Evolutionary conservation across 2,797 vertebrate genomes (phyloP), one percentile per base, ranked within the genome.

Genomic region (Galagoides demidoff): DNA sequence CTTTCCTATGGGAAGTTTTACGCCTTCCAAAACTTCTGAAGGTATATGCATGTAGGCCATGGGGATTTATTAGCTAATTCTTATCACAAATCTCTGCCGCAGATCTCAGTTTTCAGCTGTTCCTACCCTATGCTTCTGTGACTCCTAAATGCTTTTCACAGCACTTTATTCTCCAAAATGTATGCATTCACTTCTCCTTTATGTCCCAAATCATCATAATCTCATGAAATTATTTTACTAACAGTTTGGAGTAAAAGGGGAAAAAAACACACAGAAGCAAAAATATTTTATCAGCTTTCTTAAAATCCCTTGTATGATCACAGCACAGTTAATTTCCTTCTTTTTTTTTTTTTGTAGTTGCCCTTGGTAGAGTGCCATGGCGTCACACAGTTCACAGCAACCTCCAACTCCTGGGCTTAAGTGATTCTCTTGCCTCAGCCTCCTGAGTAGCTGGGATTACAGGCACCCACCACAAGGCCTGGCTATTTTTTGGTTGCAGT

Each of bases 181-280:
- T 74, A 19, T n/a, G 25, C 13, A 66, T 59, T 76, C 82, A 81
- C 17, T 90, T 74, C 27, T 66, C 27, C 7, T 81, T 93, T 81
- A 90, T 49, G 43, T 90, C 49, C 31, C 74, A 95, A 39, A 12
- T 4, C 49, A 74, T 83, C 27, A 52, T 34, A 85, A 23, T 45
- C 63, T 77, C 59, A 16, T 74, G 16, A 82, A 82, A 88, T 37
- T 81, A 19, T 82, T 92, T 85, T 59, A 77, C n/a, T 93, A 74
- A 73, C 37, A 29, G 19, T 66, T 74, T 61, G 39, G 39, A 4
- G 59, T 17, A 81, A 85, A 89, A 95, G 13, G 27, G 1, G 1
- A 52, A 5, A 29, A 88, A 90, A 63, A 7, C 52, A 2, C 8
- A 66, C 27, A 34, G 49, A 73, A 68, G 25, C 31, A 5, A 83